These are phyloP conservation scores for Acronicta aceris DNA, from an alignment of 2,888 invertebrate species.

Conservation along the genomic window DNA sequence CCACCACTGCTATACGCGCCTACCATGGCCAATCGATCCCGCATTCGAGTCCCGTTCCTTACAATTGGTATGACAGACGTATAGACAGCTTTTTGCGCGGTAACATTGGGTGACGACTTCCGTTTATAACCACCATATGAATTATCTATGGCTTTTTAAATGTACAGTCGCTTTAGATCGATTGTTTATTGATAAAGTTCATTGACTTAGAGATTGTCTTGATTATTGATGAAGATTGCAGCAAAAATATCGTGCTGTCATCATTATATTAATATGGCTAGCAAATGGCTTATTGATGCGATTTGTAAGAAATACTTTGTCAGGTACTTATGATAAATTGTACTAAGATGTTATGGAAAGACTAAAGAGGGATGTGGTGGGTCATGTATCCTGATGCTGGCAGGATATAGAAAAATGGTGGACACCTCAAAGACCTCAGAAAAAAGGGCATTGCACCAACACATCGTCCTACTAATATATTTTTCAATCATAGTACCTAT, in stretches of 20 bases:
- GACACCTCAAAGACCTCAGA: too few relatives aligned
- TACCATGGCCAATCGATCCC: slow-evolving; percentile 15
- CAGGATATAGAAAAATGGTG: too few relatives aligned
- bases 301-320: too few relatives aligned
- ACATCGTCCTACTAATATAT: too few relatives aligned
- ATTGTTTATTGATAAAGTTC: slow-evolving; percentile 30
- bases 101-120: slow-evolving; percentile 44
- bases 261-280: neutral
- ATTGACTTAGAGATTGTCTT: slow-evolving; percentile 17
- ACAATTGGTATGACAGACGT: slow-evolving; percentile 42
- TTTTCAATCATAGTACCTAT: too few relatives aligned
- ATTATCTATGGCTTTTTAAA: slow-evolving; percentile 50
- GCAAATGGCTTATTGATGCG: too few relatives aligned
- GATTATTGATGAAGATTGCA: slow-evolving; percentile 7
- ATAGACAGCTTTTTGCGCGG: slow-evolving; percentile 44
- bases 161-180: slow-evolving; percentile 15
- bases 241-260: neutral
- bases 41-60: slow-evolving; percentile 49
- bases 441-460: too few relatives aligned
- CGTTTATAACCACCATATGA: slow-evolving; percentile 44
- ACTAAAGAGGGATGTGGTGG: too few relatives aligned
- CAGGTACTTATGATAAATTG: too few relatives aligned
- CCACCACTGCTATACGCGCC: slow-evolving; percentile 16
- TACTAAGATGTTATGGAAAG: too few relatives aligned
- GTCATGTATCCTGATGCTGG: too few relatives aligned